phyloP scores from a whole-genome alignment of 2,113 vertebrate genomes.

The Colinus virginianus region DNA sequence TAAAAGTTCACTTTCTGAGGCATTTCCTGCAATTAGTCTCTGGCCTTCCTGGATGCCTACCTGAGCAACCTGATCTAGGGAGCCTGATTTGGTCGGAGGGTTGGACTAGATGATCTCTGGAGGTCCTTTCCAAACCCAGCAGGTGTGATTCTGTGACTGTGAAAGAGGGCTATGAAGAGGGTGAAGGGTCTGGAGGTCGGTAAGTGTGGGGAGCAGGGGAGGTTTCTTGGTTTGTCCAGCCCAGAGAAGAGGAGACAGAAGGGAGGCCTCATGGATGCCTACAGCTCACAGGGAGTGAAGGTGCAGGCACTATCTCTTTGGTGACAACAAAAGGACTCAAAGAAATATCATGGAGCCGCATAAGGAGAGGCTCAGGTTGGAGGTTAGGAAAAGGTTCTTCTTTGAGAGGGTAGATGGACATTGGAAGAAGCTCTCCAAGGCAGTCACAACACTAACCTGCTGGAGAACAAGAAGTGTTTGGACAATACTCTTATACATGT shows the following conservation, averaged over 20 bases:
- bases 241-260: background rate
- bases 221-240: background rate
- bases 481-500: background rate
- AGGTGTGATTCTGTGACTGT: no score
- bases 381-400: background rate
- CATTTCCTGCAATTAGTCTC: no score
- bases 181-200: background rate
- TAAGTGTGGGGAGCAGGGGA: background rate
- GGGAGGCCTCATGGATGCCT: background rate
- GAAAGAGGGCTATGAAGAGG: background rate
- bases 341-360: background rate
- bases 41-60: no score
- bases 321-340: background rate
- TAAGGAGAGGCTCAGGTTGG: background rate
- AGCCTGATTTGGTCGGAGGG: no score
- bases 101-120: no score
- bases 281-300: background rate
- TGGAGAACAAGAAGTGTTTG: background rate
- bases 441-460: background rate
- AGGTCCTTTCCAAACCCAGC: no score
- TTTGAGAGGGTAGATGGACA: background rate
- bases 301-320: background rate
- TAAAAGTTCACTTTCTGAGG: no score
- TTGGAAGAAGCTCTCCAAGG: background rate
- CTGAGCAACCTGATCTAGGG: no score